phyloP scores from a whole-genome alignment of 2,888 invertebrate genomes.

The Drosophila mercatorum region DNA sequence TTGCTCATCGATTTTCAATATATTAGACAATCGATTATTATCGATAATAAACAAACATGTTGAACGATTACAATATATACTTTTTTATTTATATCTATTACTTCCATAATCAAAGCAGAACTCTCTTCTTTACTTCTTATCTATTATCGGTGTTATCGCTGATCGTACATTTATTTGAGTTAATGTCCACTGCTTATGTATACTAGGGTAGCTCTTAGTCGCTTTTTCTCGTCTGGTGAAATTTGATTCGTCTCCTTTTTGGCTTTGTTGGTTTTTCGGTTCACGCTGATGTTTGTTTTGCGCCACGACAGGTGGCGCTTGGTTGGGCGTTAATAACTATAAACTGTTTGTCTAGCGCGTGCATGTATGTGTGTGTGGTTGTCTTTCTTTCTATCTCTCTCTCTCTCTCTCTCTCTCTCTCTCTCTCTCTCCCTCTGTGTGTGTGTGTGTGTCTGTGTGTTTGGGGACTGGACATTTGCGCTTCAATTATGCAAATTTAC shows the following conservation, averaged over 20 bases:
- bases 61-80: not conserved
- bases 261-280: conserved; percentile 15
- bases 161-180: not conserved
- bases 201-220: conserved; percentile 1
- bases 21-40: not conserved
- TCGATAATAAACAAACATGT: not conserved
- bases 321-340: conserved; percentile 38
- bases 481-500: conserved; percentile 64
- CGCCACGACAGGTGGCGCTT: conserved; percentile 36
- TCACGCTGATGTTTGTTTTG: conserved; percentile 21
- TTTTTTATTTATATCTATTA: not conserved
- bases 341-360: conserved; percentile 36
- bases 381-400: not conserved
- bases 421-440: not conserved
- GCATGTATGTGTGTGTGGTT: conserved; percentile 14
- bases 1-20: too few species aligned
- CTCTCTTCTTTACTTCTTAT: not conserved
- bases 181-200: too few species aligned
- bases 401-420: too few species aligned
- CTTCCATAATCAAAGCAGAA: not conserved
- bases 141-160: too few species aligned
- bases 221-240: not conserved
- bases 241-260: conserved; percentile 19
- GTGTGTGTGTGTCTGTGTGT: conserved; percentile 11
- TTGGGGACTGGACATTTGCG: conserved; percentile 47